Evolutionary conservation across 2,113 vertebrate genomes (phyloP), one percentile per base, ranked within the genome.

Genomic region (Periophthalmus modestus): DNA sequence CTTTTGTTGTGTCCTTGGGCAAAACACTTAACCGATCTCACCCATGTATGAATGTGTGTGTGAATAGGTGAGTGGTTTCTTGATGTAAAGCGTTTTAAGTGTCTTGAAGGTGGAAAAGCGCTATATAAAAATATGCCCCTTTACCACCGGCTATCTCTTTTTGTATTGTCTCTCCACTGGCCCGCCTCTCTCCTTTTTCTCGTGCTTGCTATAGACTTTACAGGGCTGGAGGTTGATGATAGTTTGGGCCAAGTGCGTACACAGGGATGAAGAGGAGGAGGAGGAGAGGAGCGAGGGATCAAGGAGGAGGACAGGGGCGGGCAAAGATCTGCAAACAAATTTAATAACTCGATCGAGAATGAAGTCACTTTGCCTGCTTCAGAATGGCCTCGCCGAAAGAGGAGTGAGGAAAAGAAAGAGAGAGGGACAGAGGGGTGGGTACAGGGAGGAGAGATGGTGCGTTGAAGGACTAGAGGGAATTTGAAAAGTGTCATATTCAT

Each of bases 311-410:
- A 55, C 69, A 55, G 5, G 71, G 79, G 79, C 78, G 77, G 74
- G 83, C 71, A 82, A 79, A 89, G 85, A 92, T 93, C 89, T 89
- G 88, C 88, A 91, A 93, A 92, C 89, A 93, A 92, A 93, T 93
- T 83, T 90, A 92, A 92, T 93, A 93, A 91, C 86, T 83, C 85
- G 87, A 82, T 61, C 83, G 77, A 90, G 82, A 91, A 91, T 92
- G 74, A 82, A 91, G 89, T 91, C 86, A 91, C 77, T 92, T 87
- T 88, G 75, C 82, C 74, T 47, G 84, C 80, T 83, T 88, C 81
- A 67, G 85, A 84, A 88, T 84, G 77, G 79, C 88, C 80, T 91
- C 85, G 77, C 76, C 65, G 69, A 85, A 85, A 87, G 83, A 75
- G 75, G 46, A 70, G 81, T 34, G 68, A 69, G 63, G 0, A 71